Conservation (phyloP, 2,797 vertebrate species). For the Phrynocephalus forsythii region DNA sequence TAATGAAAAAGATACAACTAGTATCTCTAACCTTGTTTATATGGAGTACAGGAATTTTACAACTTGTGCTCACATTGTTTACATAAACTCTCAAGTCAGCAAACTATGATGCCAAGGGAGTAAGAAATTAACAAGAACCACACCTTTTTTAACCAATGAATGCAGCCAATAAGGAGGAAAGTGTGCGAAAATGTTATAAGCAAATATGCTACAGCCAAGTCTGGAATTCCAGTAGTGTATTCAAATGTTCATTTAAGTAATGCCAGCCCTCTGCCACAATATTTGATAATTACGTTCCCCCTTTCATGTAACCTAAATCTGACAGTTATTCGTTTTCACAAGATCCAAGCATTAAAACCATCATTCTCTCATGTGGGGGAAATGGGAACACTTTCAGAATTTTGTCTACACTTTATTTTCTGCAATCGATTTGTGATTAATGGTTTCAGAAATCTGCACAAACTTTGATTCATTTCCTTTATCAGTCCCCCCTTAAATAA, state of each 20-base stretch:
- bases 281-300: not conserved
- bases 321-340: not conserved
- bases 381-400: not conserved
- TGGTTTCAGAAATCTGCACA: not conserved
- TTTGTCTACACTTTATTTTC: not conserved
- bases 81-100: not conserved
- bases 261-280: not conserved
- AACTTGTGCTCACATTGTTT: not conserved
- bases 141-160: not conserved
- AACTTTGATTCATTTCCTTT: conserved; percentile 1
- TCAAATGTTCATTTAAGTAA: not conserved
- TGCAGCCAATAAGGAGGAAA: not conserved
- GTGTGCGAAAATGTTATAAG: not conserved
- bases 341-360: not conserved
- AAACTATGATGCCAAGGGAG: not conserved
- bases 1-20: not conserved
- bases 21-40: not conserved
- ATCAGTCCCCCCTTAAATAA: not conserved
- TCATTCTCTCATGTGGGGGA: not conserved
- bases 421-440: not conserved
- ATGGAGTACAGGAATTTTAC: not conserved
- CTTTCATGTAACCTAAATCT: not conserved
- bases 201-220: not conserved
- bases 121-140: not conserved
- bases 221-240: not conserved